Percentiles rank a stretch among this genome's conserved stretches.
Conservation (phyloP, 2,888 invertebrate genomes). For the Brachynemurus nebulosus region DNA sequence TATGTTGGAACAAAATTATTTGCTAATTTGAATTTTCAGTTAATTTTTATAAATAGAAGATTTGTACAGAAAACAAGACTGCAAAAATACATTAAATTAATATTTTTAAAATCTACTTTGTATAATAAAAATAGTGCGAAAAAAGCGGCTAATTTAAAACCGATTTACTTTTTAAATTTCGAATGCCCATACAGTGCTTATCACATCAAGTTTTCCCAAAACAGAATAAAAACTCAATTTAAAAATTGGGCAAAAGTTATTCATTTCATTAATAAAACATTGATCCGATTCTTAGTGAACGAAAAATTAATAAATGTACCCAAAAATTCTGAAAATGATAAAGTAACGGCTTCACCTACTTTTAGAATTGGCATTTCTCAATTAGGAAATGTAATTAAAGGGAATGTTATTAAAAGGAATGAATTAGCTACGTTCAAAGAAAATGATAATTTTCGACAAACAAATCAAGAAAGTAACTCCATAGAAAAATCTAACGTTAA, state of each 20-base stretch:
- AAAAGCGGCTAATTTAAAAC: conserved; percentile 19
- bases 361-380: conserved; percentile 1
- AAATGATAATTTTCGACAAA: too few species aligned
- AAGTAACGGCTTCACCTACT: too few species aligned
- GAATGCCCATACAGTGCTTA: conserved; percentile 36
- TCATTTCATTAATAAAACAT: conserved; percentile 29
- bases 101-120: conserved; percentile 23
- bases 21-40: conserved; percentile 37
- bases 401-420: conserved; percentile 11
- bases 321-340: too few species aligned
- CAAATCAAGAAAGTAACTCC: too few species aligned
- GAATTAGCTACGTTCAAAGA: conserved; percentile 9
- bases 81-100: conserved; percentile 31
- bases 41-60: conserved; percentile 51
- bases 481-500: too few species aligned
- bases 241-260: conserved; percentile 34
- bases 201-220: conserved; percentile 35
- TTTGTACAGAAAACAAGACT: conserved; percentile 38
- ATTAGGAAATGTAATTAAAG: not conserved
- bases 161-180: conserved; percentile 39
- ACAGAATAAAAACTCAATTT: conserved; percentile 39
- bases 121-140: conserved; percentile 8
- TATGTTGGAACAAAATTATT: conserved; percentile 38
- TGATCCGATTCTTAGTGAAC: conserved; percentile 22
- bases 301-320: conserved; percentile 20